phyloP scores from a whole-genome alignment of 2,113 vertebrate genomes.

The Mungos mungo region DNA sequence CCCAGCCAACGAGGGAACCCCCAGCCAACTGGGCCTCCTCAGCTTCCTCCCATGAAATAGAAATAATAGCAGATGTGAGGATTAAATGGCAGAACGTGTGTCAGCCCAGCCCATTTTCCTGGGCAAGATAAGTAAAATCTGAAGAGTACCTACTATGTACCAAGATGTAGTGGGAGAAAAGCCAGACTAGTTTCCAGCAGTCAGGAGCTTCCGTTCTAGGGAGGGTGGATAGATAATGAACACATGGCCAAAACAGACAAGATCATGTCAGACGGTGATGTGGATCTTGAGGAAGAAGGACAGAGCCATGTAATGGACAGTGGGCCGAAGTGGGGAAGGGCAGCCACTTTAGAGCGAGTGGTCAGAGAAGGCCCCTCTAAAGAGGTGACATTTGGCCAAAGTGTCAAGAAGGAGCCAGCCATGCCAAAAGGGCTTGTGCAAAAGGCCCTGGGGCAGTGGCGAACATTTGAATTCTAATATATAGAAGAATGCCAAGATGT shows the following conservation, averaged over 20 bases:
- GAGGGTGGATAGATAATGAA: not conserved
- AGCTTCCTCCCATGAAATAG: not conserved
- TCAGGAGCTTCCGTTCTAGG: not conserved
- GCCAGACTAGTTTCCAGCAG: not conserved
- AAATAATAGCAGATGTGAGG: not conserved
- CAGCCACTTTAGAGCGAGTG: not conserved
- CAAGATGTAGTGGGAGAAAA: not conserved
- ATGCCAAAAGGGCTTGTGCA: not conserved
- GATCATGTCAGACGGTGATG: not conserved
- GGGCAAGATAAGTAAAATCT: not conserved
- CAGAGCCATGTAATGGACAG: not conserved
- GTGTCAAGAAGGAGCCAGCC: not conserved
- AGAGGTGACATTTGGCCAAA: not conserved
- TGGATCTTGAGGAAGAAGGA: not conserved
- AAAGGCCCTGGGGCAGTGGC: not conserved
- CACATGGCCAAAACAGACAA: not conserved
- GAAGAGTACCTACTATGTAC: not conserved
- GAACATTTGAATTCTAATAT: not conserved
- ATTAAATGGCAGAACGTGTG: not conserved
- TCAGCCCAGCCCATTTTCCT: not conserved
- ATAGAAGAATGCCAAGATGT: not conserved
- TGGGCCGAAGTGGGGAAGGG: too few relatives aligned
- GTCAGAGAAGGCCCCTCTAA: not conserved
- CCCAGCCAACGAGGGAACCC: not conserved
- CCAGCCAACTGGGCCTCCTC: not conserved